A percentile compares a stretch with the other conserved stretches of the same genome.
Evolutionary conservation across 2,113 vertebrate genomes (phyloP).

Genomic region (Urocynchramus pylzowi): DNA sequence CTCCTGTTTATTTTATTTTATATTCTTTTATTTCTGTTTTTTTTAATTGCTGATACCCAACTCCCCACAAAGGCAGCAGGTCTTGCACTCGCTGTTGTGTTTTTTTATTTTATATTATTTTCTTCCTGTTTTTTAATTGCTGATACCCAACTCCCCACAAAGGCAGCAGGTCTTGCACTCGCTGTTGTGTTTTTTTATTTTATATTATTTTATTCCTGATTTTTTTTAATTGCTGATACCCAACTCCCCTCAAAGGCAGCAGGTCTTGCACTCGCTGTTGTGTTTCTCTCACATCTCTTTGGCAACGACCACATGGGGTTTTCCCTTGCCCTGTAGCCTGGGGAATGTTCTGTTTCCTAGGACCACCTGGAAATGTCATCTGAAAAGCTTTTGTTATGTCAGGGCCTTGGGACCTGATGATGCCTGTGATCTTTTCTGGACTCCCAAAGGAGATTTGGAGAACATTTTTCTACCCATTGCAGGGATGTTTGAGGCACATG

Average conservation of each 20-base stretch:
- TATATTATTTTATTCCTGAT: neutral
- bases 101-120: neutral
- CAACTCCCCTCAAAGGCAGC: neutral
- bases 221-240: neutral
- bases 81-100: fast-evolving
- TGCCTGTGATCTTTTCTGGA: neutral
- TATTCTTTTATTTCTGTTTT: neutral
- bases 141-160: neutral
- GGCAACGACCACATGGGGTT: neutral
- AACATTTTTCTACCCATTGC: neutral
- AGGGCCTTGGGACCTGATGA: neutral
- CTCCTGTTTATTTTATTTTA: neutral
- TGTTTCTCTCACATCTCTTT: neutral
- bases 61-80: neutral
- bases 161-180: neutral
- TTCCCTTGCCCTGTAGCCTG: neutral
- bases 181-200: neutral
- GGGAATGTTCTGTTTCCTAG: neutral
- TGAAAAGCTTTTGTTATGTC: neutral
- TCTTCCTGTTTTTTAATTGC: too few relatives aligned
- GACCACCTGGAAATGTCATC: neutral
- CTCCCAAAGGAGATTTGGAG: neutral
- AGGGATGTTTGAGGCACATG: neutral
- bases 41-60: neutral
- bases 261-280: fast-evolving